Conservation (phyloP, 2,797 vertebrate species). For the Phoebastria nigripes region DNA sequence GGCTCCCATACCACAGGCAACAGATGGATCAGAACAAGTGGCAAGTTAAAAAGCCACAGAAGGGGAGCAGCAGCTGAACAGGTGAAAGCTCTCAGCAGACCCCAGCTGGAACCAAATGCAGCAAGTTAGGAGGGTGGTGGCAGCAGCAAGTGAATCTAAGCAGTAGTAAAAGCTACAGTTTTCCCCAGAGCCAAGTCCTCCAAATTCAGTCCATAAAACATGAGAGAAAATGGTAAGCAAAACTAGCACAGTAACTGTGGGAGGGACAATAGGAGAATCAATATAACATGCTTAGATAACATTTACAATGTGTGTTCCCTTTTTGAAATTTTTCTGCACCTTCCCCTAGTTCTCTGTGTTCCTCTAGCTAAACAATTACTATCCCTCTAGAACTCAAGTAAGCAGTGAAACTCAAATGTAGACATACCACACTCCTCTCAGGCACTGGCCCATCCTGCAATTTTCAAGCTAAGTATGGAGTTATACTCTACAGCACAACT, state of each 20-base stretch:
- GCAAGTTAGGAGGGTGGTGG: background rate
- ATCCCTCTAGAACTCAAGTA: background rate
- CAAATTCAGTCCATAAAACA: background rate
- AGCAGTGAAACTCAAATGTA: background rate
- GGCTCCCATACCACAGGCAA: background rate
- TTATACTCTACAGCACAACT: background rate
- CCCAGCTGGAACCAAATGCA: background rate
- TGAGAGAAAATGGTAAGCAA: background rate
- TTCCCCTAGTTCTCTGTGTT: background rate
- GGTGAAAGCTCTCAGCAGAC: background rate
- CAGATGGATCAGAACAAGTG: constrained; percentile 3
- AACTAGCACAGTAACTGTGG: background rate
- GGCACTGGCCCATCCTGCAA: background rate
- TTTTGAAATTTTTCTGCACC: background rate
- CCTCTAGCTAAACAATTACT: background rate
- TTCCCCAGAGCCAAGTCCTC: background rate
- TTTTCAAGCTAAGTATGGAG: background rate
- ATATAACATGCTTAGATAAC: background rate
- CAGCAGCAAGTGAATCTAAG: background rate
- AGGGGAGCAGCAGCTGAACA: background rate
- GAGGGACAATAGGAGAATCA: background rate
- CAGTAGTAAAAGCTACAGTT: background rate
- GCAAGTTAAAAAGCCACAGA: background rate
- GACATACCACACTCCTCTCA: background rate
- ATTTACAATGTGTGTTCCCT: background rate